Conservation (phyloP, 2,888 invertebrate genomes). For the Alloplasta piceator region DNA sequence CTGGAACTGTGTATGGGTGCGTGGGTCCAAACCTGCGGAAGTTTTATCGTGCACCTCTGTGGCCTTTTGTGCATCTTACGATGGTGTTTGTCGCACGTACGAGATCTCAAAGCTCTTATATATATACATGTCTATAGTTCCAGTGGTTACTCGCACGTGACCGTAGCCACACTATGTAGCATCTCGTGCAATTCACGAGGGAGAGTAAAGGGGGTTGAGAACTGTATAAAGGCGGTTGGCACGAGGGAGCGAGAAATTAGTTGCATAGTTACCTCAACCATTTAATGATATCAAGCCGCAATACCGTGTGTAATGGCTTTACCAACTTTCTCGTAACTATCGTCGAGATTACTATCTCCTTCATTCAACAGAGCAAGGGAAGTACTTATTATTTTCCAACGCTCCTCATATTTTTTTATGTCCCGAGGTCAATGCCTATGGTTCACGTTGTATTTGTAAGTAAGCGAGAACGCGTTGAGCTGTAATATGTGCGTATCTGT, state of each 20-base stretch:
- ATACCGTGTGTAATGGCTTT: slow-evolving; percentile 52
- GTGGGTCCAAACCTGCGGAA: slow-evolving; percentile 9
- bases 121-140: background rate
- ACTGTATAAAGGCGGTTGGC: slow-evolving; percentile 1
- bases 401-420: slow-evolving; percentile 49
- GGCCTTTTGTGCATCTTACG: background rate
- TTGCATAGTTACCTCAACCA: slow-evolving; percentile 59
- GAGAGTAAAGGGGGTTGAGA: slow-evolving; percentile 21
- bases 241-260: slow-evolving; percentile 57
- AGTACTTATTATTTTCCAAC: slow-evolving; percentile 58
- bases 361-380: slow-evolving; percentile 20
- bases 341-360: slow-evolving; percentile 55
- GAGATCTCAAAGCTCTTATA: background rate
- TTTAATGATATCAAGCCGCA: slow-evolving; percentile 63
- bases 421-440: slow-evolving; percentile 55
- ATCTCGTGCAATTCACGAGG: background rate
- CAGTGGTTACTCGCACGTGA: slow-evolving; percentile 49
- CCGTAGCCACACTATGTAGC: slow-evolving; percentile 21
- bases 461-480: background rate
- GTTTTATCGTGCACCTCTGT: slow-evolving; percentile 20
- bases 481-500: background rate
- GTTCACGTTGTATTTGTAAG: background rate
- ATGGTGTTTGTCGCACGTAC: slow-evolving; percentile 24
- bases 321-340: slow-evolving; percentile 49
- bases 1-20: background rate